These are phyloP conservation scores for Trichosurus vulpecula DNA, from an alignment of 2,797 vertebrate species.

Conservation along the genomic window DNA sequence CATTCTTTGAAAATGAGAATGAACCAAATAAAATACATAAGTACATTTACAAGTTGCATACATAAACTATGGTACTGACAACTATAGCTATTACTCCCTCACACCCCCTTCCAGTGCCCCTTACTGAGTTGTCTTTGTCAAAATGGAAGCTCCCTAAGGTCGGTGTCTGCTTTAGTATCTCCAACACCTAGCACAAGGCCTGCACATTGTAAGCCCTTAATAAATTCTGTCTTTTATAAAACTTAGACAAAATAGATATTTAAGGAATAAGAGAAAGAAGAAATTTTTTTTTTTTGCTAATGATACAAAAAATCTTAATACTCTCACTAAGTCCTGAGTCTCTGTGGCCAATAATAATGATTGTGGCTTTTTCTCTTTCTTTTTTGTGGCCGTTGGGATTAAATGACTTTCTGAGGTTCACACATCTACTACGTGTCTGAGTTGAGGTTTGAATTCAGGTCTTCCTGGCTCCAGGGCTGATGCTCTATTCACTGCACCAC, in stretches of 20 bases:
- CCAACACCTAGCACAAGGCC: neutral
- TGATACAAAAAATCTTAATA: neutral
- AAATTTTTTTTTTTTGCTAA: neutral
- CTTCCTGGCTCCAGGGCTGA: too few species aligned
- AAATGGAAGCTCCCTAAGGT: neutral
- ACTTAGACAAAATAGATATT: neutral
- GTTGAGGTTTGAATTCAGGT: too few species aligned
- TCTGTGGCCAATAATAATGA: neutral
- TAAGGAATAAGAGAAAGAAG: neutral
- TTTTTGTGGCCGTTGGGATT: neutral
- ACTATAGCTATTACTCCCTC: too few species aligned
- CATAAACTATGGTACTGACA: too few species aligned
- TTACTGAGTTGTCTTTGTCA: neutral
- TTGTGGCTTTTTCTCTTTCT: fast-evolving
- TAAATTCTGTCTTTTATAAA: neutral
- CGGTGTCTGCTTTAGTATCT: neutral
- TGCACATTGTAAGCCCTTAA: neutral
- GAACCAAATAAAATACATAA: too few species aligned
- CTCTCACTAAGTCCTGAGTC: neutral
- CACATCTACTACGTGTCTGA: too few species aligned
- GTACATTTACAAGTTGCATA: too few species aligned
- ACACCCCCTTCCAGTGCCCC: neutral
- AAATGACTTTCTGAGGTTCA: too few species aligned
- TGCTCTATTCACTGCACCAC: too few species aligned
- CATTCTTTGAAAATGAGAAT: neutral